Evolutionary conservation across 2,797 vertebrate genomes (phyloP), one percentile per base, ranked within the genome.

Genomic region (Adelosebastes latens): DNA sequence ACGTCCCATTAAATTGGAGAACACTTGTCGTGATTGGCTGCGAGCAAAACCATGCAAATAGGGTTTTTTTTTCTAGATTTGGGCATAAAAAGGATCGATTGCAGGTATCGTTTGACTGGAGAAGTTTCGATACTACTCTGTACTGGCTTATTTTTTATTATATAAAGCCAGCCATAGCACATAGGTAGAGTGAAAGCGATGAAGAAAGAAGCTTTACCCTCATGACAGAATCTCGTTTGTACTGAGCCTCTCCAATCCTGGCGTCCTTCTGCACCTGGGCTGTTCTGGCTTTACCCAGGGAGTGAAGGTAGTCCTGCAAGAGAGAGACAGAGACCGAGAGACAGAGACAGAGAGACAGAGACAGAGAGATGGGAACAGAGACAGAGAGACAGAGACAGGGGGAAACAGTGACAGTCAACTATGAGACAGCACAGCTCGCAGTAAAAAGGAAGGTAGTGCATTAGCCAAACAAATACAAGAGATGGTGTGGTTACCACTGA

Each of bases 181-280:
- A 42, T 2, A 69, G 9, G 8, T 3, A 53, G 8, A 71, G 18
- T 46, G n/a, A 27, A 11, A 32, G 8, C 1, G 7, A 55, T 42
- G 3, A 31, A 58, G 7, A 59, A 63, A 12, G 3, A 64, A 18
- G 12, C 2, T 70, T 94, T 87, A 98, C 97, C 96, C 92, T 96
- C 72, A 99, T 98, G 74, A 97, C 98, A 0, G 98, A 95, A 9
- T 99, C 98, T 29, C 97, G 96, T 91, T 98, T 98, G 90, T 97
- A 97, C 85, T 97, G 96, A 6, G 98, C 98, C 90, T 99, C 97
- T 78, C 98, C 98, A 1, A 99, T 98, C 72, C 98, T 95, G 42
- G 98, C 98, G n/a, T 99, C 98, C 80, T 93, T 97, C 87, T 99
- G 98, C 65, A 99, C 98, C 90, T 99, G 98, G 6, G 98, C 98